A percentile compares a stretch with the other conserved stretches of the same genome.
Evolutionary conservation across 2,888 invertebrate genomes (phyloP).

Genomic region (Kuschelorhynchus macadamiae): DNA sequence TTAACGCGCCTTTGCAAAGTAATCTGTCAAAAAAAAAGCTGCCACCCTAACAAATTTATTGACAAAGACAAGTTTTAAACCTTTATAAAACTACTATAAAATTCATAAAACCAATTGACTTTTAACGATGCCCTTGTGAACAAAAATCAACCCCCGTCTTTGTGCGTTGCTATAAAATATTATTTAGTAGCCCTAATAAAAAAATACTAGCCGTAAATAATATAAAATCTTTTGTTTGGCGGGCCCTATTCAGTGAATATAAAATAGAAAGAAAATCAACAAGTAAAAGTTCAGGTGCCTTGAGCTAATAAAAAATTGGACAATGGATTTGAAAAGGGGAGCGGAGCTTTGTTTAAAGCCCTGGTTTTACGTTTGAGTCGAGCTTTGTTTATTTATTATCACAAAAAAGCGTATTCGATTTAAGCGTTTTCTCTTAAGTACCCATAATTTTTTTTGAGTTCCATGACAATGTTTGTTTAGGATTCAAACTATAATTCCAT

Average conservation of each 20-base stretch:
- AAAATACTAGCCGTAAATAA: constrained; percentile 38
- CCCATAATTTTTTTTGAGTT: too few relatives aligned
- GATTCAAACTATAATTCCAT: too few relatives aligned
- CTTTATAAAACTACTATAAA: constrained; percentile 20
- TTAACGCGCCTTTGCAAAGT: too few relatives aligned
- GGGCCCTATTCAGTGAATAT: constrained; percentile 12
- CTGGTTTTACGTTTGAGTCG: not conserved
- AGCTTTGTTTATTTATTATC: not conserved
- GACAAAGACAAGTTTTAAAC: too few relatives aligned
- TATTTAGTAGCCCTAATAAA: constrained; percentile 42
- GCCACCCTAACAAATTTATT: too few relatives aligned
- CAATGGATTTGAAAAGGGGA: constrained; percentile 12
- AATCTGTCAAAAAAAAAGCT: too few relatives aligned
- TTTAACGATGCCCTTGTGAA: constrained; percentile 17
- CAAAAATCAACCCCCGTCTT: constrained; percentile 26
- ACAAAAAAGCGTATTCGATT: not conserved
- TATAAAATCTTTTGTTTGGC: constrained; percentile 26
- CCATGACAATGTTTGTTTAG: too few relatives aligned
- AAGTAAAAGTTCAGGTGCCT: constrained; percentile 39
- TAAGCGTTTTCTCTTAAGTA: too few relatives aligned
- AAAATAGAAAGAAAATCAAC: constrained; percentile 35
- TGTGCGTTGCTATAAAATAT: constrained; percentile 28
- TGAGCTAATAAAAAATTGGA: constrained; percentile 20
- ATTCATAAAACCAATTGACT: constrained; percentile 40
- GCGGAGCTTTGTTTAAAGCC: constrained; percentile 4